Evolutionary conservation across 2,888 invertebrate genomes (phyloP), one percentile per base, ranked within the genome.

Genomic region (Toxonevra muliebris): DNA sequence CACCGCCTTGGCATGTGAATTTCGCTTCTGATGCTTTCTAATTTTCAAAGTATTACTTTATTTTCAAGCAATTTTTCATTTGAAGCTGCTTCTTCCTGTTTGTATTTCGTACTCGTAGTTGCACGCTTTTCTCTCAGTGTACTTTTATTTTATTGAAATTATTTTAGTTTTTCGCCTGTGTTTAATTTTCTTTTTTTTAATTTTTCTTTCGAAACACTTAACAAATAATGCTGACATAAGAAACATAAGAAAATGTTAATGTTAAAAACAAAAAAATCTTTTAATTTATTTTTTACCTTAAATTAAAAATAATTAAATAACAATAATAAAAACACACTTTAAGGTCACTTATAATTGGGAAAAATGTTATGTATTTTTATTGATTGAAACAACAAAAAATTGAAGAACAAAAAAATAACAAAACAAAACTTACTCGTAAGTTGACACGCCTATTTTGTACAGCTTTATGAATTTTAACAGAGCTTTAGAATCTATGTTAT

Each of bases 301-400:
- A 76, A 71, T 72, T 61, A 66, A 71, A 59, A 64, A 57, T 30
- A 64, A 45, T 4, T 30, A 7, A 19, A 62, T n/a, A 62, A 15
- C 15, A 62, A 48, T 54, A 67, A 65, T 69, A 69, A 72, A 84
- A 83, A 83, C 83, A 83, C 83, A 83, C 84, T 83, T 83, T 83
- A 83, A 83, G 83, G 83, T 84, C 83, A 84, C 82, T 80, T 75
- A 80, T 77, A 84, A 83, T 83, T 84, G 84, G 84, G 83, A 84
- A 83, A 81, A 84, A 84, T 84, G 82, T 83, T 82, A 78, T 70
- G 65, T 74, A 72, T 74, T 69, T 43, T 53, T 40, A 50, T n/a
- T 67, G 66, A 69, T 67, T 68, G 61, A 58, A 69, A 65, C 60
- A 59, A 53, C 65, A 30, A 7, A 30, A 30, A 30, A 30, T 30